Conservation (phyloP, 2,113 vertebrate species). For the Aegithalos caudatus region DNA sequence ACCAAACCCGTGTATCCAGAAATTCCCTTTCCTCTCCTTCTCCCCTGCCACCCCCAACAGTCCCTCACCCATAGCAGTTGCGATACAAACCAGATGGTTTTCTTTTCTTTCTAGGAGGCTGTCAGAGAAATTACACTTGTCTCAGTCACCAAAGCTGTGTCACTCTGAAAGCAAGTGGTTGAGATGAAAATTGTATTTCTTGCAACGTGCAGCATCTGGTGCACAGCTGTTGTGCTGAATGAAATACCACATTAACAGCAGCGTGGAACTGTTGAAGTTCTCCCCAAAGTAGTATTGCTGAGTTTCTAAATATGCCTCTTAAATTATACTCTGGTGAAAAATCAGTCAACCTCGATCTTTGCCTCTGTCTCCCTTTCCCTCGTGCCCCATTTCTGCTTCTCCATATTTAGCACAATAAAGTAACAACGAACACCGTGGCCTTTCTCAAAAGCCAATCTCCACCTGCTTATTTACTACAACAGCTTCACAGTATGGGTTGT, state of each 20-base stretch:
- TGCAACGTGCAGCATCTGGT: constrained; percentile 66
- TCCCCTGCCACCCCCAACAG: neutral
- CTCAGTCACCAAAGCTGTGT: neutral
- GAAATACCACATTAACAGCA: constrained; percentile 52
- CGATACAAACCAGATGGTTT: neutral
- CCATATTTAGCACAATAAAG: constrained; percentile 20
- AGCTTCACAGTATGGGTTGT: neutral
- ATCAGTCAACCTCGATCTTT: constrained; percentile 14
- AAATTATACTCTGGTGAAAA: constrained; percentile 52
- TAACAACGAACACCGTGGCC: neutral
- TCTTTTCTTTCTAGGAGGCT: constrained; percentile 33
- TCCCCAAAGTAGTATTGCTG: constrained; percentile 51
- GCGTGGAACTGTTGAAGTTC: neutral
- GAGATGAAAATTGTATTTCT: constrained; percentile 39
- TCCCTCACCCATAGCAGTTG: neutral
- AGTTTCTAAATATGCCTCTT: constrained; percentile 64
- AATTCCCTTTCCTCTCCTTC: neutral
- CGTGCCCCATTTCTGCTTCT: neutral
- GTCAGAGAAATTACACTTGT: constrained; percentile 27
- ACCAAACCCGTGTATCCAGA: neutral
- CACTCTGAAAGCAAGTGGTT: constrained; percentile 16
- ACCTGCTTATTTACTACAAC: constrained; percentile 7
- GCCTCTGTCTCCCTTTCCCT: neutral
- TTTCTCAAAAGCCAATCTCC: neutral
- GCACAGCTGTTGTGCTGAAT: constrained; percentile 67